A percentile compares a stretch with the other conserved stretches of the same genome.
Evolutionary conservation across 2,113 vertebrate species (phyloP).

Genomic region (Pachycephala philippinensis): DNA sequence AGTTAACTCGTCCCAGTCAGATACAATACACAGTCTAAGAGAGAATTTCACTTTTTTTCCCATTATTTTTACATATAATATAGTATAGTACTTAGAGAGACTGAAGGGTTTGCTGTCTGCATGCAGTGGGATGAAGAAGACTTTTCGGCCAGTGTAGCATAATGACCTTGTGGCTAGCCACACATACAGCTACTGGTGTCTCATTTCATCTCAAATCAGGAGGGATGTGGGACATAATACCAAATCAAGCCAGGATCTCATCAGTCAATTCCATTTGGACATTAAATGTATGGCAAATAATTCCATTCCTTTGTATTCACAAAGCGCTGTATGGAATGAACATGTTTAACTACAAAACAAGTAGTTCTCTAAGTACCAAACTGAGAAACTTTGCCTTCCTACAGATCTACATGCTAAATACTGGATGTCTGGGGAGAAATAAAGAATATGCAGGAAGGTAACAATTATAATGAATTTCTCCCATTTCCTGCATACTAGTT

Average conservation of each 20-base stretch:
- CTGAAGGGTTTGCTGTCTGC: not conserved
- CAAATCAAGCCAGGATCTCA: not conserved
- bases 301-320: not conserved
- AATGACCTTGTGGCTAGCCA: not conserved
- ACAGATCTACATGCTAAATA: not conserved
- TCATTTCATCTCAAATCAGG: not conserved
- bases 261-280: not conserved
- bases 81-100: not conserved
- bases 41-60: not conserved
- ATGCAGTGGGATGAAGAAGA: not conserved
- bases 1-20: not conserved
- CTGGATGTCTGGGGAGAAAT: not conserved
- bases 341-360: not conserved
- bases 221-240: not conserved
- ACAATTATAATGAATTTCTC: not conserved
- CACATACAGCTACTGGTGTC: not conserved
- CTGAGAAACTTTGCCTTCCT: not conserved
- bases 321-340: not conserved
- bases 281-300: not conserved
- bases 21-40: not conserved
- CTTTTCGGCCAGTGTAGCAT: not conserved
- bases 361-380: not conserved
- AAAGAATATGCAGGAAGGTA: not conserved
- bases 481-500: not conserved
- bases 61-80: not conserved